Percentiles rank a stretch among this genome's conserved stretches.
Conservation (phyloP, 2,888 invertebrate genomes). For the Agrypnus murinus region DNA sequence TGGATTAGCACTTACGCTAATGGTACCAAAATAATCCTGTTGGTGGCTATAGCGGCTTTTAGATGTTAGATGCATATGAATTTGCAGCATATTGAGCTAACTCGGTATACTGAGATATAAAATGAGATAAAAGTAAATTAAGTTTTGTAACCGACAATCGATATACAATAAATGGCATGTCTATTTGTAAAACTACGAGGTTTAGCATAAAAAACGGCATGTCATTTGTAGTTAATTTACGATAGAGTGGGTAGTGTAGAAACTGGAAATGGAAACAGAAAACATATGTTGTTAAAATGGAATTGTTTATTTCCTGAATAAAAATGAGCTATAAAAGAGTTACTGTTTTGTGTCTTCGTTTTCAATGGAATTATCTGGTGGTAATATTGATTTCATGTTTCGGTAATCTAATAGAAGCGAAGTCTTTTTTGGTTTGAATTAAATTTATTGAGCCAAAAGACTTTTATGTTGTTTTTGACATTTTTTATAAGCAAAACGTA, state of each 20-base stretch:
- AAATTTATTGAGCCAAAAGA: too few species aligned
- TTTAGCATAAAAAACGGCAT: slow-evolving; percentile 12
- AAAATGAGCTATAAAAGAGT: slow-evolving; percentile 13
- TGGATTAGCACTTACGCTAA: slow-evolving; percentile 46
- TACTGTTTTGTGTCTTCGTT: too few species aligned
- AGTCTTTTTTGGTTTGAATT: too few species aligned
- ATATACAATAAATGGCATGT: slow-evolving; percentile 15
- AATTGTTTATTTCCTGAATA: slow-evolving; percentile 12
- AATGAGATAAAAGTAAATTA: slow-evolving; percentile 20
- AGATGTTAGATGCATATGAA: slow-evolving; percentile 31
- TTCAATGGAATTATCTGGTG: too few species aligned
- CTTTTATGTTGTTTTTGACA: too few species aligned
- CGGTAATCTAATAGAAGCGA: too few species aligned
- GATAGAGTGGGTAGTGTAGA: neutral
- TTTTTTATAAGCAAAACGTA: too few species aligned
- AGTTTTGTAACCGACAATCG: slow-evolving; percentile 5
- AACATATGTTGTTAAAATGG: slow-evolving; percentile 3
- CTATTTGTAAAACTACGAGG: neutral
- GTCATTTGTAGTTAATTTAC: slow-evolving; percentile 25
- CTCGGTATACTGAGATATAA: neutral
- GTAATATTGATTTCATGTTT: too few species aligned
- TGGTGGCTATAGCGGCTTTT: neutral
- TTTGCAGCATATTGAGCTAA: slow-evolving; percentile 31
- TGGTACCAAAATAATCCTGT: slow-evolving; percentile 37
- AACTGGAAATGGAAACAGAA: neutral